Percentiles rank a stretch among this genome's conserved stretches.
Conservation (phyloP, 2,888 invertebrate genomes). For the Euproctis similis region DNA sequence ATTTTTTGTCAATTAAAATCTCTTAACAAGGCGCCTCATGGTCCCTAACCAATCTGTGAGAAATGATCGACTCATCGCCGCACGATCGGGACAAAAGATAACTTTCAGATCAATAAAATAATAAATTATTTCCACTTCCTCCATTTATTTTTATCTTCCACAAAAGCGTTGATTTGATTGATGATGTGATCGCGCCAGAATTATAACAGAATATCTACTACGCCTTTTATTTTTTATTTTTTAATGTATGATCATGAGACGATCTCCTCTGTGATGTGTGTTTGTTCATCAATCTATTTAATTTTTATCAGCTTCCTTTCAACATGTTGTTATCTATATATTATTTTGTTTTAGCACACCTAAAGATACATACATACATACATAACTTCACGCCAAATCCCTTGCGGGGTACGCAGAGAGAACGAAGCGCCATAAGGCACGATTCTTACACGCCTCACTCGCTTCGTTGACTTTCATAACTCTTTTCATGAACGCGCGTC, state of each 20-base stretch:
- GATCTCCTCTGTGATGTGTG: slow-evolving; percentile 6
- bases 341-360: not conserved
- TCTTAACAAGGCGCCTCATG: slow-evolving; percentile 35
- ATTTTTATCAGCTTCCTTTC: slow-evolving; percentile 9
- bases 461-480: too few species aligned
- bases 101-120: slow-evolving; percentile 68
- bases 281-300: slow-evolving; percentile 11
- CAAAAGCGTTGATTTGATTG: slow-evolving; percentile 67
- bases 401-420: too few species aligned
- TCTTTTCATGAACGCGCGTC: too few species aligned
- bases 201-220: slow-evolving; percentile 22
- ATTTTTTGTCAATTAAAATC: slow-evolving; percentile 29
- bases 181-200: slow-evolving; percentile 42
- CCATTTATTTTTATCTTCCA: slow-evolving; percentile 54
- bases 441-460: too few species aligned
- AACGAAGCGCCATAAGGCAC: too few species aligned
- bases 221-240: too few species aligned
- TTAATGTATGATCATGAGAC: slow-evolving; percentile 14
- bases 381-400: too few species aligned
- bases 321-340: slow-evolving; percentile 1
- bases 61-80: slow-evolving; percentile 51
- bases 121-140: slow-evolving; percentile 67
- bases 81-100: slow-evolving; percentile 66
- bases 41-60: slow-evolving; percentile 44
- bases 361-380: too few species aligned